Percentiles rank a stretch among this genome's conserved stretches.
Evolutionary conservation across 2,888 invertebrate species (phyloP).

Genomic region (Chrysina gloriosa): DNA sequence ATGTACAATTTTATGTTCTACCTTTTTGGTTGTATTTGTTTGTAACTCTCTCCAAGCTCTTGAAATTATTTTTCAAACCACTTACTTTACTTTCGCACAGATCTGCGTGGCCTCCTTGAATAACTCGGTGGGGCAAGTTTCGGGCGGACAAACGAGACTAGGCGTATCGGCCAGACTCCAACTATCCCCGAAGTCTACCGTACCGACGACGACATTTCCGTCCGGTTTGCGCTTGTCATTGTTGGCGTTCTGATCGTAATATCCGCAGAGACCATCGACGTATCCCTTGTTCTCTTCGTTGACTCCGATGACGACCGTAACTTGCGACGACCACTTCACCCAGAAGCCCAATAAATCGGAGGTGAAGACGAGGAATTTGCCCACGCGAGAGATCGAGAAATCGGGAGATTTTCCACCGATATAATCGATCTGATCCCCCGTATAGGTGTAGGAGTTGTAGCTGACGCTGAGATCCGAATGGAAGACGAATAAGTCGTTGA

Average conservation of each 20-base stretch:
- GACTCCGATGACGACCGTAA: slow-evolving; percentile 77
- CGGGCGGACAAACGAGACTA: slow-evolving; percentile 69
- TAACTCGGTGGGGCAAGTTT: slow-evolving; percentile 71
- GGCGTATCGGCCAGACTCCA: slow-evolving; percentile 74
- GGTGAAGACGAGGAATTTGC: slow-evolving; percentile 76
- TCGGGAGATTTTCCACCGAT: slow-evolving; percentile 72
- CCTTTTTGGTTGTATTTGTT: too few species aligned
- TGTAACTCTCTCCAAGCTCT: too few species aligned
- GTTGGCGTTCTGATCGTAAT: slow-evolving; percentile 72
- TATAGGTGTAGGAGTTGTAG: slow-evolving; percentile 75
- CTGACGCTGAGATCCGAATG: slow-evolving; percentile 73
- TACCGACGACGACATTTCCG: slow-evolving; percentile 72
- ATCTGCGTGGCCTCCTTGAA: slow-evolving; percentile 75
- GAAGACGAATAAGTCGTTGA: slow-evolving; percentile 70
- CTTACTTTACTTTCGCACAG: slow-evolving; percentile 76
- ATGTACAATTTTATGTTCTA: too few species aligned
- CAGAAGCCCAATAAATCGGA: slow-evolving; percentile 80
- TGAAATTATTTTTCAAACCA: background rate
- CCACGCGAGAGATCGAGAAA: slow-evolving; percentile 76
- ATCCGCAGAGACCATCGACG: slow-evolving; percentile 85
- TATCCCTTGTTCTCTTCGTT: slow-evolving; percentile 71
- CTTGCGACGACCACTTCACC: slow-evolving; percentile 76
- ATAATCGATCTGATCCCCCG: slow-evolving; percentile 70
- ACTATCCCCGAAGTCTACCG: slow-evolving; percentile 79
- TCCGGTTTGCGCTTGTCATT: slow-evolving; percentile 81